A percentile compares a stretch with the other conserved stretches of the same genome.
Evolutionary conservation across 2,113 vertebrate species (phyloP).

Genomic region (Dasypus novemcinctus): DNA sequence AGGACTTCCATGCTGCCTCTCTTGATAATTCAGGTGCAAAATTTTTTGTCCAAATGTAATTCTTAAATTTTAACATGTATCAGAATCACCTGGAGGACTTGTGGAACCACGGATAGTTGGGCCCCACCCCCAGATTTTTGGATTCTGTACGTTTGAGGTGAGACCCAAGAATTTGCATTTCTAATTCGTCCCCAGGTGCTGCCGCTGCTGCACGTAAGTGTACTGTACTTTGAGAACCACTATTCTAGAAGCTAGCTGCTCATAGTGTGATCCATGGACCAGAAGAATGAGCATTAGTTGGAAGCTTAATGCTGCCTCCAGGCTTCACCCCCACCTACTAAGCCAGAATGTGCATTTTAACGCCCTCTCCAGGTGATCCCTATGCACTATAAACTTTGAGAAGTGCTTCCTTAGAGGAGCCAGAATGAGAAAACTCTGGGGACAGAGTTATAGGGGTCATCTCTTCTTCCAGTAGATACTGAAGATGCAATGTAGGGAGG

Average conservation of each 20-base stretch:
- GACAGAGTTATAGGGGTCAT: not conserved
- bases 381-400: not conserved
- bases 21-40: not conserved
- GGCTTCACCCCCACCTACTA: not conserved
- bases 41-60: not conserved
- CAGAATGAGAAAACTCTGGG: not conserved
- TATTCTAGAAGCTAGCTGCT: not conserved
- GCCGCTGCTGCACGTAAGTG: not conserved
- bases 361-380: not conserved
- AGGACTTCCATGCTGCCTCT: not conserved
- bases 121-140: not conserved
- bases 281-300: not conserved
- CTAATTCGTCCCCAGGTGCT: not conserved
- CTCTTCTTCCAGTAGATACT: not conserved
- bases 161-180: not conserved
- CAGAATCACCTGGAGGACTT: not conserved
- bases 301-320: not conserved
- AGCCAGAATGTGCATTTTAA: not conserved
- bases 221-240: not conserved
- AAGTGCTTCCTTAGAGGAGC: not conserved
- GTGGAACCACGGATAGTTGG: not conserved
- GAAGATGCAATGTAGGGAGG: not conserved
- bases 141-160: not conserved
- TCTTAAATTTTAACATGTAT: not conserved
- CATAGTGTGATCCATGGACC: not conserved